Conservation (phyloP, 2,113 vertebrate species). For the Melanocharis versteri region DNA sequence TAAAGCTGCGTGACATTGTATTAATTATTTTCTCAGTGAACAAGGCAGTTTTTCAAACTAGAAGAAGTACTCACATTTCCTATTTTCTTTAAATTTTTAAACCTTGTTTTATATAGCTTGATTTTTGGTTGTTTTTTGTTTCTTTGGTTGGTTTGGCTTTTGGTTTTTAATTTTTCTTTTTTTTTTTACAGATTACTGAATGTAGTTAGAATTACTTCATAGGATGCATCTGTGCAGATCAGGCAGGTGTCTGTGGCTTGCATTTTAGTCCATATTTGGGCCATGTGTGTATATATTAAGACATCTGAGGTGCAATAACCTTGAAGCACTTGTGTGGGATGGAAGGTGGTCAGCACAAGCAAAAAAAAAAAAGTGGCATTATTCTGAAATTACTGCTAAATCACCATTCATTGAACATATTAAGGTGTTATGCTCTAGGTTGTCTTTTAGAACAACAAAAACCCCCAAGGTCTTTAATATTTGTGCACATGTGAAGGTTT, state of each 20-base stretch:
- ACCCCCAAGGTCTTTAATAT: not conserved
- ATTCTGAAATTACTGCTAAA: not conserved
- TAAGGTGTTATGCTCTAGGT: not conserved
- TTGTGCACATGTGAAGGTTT: not conserved
- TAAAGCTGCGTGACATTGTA: not conserved
- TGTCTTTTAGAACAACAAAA: not conserved
- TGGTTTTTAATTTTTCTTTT: accelerated
- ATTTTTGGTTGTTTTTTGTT: not conserved
- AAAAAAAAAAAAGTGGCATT: not conserved
- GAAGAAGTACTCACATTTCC: not conserved
- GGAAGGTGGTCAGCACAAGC: not conserved
- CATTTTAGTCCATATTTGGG: not conserved
- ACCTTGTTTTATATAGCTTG: not conserved
- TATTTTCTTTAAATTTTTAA: not conserved
- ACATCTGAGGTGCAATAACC: not conserved
- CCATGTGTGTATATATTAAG: not conserved
- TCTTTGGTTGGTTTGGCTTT: not conserved
- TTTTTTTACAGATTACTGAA: not conserved
- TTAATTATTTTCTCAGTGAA: not conserved
- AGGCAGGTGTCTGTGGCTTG: not conserved
- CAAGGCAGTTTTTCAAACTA: not conserved
- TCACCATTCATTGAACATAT: not conserved
- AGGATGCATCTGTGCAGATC: not conserved
- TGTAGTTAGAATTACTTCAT: not conserved
- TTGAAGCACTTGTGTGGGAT: not conserved